These are phyloP conservation scores for Saccostrea glomerata DNA, from an alignment of 1,140 invertebrate species.

Conservation along the genomic window DNA sequence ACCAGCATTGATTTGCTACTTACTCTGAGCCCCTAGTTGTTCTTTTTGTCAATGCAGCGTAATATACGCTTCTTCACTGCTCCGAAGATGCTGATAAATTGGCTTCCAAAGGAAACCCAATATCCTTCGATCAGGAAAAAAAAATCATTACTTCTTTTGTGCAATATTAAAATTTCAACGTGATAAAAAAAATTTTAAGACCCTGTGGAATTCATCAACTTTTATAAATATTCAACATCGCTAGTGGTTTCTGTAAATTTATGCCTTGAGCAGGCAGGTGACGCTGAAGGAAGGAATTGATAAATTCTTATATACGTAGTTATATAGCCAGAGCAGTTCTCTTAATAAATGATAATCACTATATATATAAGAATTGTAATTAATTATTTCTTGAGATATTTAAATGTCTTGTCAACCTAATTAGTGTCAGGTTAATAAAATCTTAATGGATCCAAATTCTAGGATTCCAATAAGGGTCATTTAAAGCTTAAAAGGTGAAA, in stretches of 20 bases:
- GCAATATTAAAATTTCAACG: background rate
- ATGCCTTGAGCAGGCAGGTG: background rate
- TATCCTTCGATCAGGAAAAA: background rate
- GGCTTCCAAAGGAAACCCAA: background rate
- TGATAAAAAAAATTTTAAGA: background rate
- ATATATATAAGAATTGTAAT: background rate
- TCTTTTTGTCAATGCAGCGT: background rate
- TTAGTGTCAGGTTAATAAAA: background rate
- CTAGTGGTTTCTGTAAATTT: background rate
- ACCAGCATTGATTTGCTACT: conserved; percentile 6
- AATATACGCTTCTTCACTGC: background rate
- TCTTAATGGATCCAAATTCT: no score
- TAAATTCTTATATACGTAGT: background rate
- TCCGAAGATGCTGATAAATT: background rate
- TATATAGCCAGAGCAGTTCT: background rate
- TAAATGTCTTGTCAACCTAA: background rate
- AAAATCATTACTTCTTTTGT: background rate
- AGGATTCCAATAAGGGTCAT: no score
- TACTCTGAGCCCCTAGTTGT: background rate
- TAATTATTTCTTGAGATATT: conserved; percentile 13
- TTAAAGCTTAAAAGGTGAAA: no score
- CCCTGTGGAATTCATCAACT: background rate
- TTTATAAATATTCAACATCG: background rate
- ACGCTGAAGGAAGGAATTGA: no score
- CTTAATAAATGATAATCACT: background rate